Evolutionary conservation across 2,888 invertebrate species (phyloP), one percentile per base, ranked within the genome.

Genomic region (Gymnoscelis rufifasciata): DNA sequence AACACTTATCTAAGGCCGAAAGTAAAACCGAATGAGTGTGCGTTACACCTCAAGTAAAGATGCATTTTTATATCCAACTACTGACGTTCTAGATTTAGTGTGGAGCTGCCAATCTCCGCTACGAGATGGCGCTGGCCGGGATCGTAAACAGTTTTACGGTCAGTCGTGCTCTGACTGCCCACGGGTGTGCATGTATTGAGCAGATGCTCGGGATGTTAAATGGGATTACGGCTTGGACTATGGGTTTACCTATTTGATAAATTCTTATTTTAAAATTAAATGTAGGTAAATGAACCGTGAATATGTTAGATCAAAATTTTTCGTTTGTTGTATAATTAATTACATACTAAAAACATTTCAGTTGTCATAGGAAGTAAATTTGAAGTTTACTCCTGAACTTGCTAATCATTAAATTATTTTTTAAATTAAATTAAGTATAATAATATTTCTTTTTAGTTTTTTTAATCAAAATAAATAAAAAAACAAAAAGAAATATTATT

Each of bases 111-210:
- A 81, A 81, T 83, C 79, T 81, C 73, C 70, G 72, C 58, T 51
- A 54, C 66, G 75, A 83, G 84, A 80, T 84, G 82, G 79, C 78
- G 71, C 50, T 74, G 67, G 59, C 62, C 50, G 65, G 71, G 72
- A 35, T 77, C 78, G 71, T 86, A 83, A 84, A 82, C 54, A 26
- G 56, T 64, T 83, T 82, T 78, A 83, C 65, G 57, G 64, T 59
- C 63, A 71, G 60, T 73, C 64, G 61, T 62, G 62, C 51, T 59
- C 55, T 47, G 65, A 59, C 68, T 63, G 59, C 57, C 62, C 44
- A 38, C 48, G 51, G 47, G 52, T 50, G 56, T 30, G 44, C 59
- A 71, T 62, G 67, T 62, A 38, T 45, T 36, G 48, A 36, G 11
- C 47, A 46, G 56, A 59, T 60, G 64, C 63, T 60, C 43, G 30